Conservation (phyloP, 2,888 invertebrate genomes). For the Escarpia spicata region DNA sequence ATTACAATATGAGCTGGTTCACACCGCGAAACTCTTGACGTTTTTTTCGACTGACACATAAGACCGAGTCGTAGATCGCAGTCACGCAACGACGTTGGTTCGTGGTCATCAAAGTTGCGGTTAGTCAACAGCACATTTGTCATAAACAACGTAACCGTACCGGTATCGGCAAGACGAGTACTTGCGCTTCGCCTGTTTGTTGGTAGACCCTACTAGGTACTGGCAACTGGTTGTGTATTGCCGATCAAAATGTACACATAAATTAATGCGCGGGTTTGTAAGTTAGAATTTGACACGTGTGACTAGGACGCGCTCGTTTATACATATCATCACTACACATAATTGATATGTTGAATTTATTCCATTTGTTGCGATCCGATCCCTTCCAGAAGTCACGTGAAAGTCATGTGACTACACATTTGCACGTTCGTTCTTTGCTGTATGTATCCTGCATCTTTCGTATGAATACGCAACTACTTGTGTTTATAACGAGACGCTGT, state of each 20-base stretch:
- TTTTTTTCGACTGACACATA: too few relatives aligned
- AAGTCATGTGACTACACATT: neutral
- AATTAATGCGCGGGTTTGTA: neutral
- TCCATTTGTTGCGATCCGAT: neutral
- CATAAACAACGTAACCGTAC: neutral
- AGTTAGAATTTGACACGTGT: neutral
- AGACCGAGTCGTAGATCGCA: neutral
- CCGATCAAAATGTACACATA: neutral
- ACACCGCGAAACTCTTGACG: too few relatives aligned
- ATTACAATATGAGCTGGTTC: neutral
- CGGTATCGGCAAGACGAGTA: neutral
- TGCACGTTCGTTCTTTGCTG: neutral
- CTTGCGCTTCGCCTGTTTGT: too few relatives aligned
- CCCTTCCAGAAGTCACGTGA: neutral
- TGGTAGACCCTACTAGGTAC: neutral
- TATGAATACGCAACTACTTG: neutral
- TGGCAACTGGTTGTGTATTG: neutral
- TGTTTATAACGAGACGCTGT: neutral
- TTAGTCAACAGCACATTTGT: neutral
- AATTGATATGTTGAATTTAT: neutral
- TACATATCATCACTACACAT: neutral
- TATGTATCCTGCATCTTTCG: neutral
- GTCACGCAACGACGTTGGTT: neutral
- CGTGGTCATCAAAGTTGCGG: neutral
- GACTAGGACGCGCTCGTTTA: neutral